Percentiles rank a stretch among this genome's conserved stretches.
These are phyloP conservation scores for Aramus guarauna DNA, from an alignment of 2,113 vertebrate genomes.

Conservation along the genomic window DNA sequence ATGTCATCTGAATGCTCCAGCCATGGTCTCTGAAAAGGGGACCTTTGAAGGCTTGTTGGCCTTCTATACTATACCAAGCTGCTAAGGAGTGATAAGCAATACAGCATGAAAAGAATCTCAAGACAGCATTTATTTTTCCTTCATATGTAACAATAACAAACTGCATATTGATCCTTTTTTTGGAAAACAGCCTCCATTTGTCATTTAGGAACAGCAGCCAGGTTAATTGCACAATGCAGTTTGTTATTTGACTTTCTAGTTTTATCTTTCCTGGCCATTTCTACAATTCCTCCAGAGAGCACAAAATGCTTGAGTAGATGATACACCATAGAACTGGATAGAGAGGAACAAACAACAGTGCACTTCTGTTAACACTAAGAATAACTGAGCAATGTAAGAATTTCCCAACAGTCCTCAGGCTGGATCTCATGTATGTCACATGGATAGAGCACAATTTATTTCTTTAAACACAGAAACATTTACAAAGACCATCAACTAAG, in stretches of 20 bases:
- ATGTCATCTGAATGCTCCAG: not conserved
- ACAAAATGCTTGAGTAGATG: not conserved
- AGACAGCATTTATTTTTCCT: constrained; percentile 18
- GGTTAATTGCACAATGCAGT: not conserved
- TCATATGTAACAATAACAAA: not conserved
- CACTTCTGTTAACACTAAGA: not conserved
- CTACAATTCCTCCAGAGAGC: not conserved
- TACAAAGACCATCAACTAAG: not conserved
- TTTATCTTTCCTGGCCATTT: not conserved
- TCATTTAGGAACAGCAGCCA: not conserved
- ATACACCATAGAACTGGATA: not conserved
- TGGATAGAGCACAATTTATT: not conserved
- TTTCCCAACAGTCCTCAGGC: not conserved
- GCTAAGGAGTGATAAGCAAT: constrained; percentile 48
- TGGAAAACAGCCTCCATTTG: not conserved
- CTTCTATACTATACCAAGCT: constrained; percentile 2
- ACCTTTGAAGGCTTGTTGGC: not conserved
- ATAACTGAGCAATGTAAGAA: not conserved
- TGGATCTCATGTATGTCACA: not conserved
- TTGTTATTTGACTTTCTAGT: constrained; percentile 29
- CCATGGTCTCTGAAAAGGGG: not conserved
- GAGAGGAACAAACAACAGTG: not conserved
- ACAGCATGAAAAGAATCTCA: constrained; percentile 13
- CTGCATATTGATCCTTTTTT: not conserved
- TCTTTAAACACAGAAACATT: not conserved